Base-by-base conservation (phyloP, 2,113 vertebrate species). In the Aix galericulata region DNA sequence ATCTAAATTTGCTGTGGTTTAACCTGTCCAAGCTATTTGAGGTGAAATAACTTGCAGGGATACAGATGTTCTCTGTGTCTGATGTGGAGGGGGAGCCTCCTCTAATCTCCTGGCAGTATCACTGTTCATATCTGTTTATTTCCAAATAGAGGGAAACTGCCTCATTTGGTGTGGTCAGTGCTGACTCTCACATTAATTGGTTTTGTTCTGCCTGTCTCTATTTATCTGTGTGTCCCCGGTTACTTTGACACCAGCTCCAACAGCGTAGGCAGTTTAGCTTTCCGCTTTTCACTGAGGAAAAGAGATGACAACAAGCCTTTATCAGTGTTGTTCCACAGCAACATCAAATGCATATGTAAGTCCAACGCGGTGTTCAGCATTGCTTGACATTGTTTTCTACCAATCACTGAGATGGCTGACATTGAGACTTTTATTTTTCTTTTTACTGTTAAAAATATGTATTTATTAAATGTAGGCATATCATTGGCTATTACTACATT, bases 201-300 rank as follows among this genome's bases (percentile, higher is more conserved):
- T 60, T 93, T 90, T 86, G 56, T 86, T 95, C 80, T 95, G 86
- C 88, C 40, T 91, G 82, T 92, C 79, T 93, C 48, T 93, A 18
- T 77, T 53, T 79, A 75, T 93, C 88, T 84, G 48, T 40, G 63
- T 73, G 26, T 36, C n/a, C 53, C n/a, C 8, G 26, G 60, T 72
- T 88, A 74, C 62, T 86, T 72, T 95, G 76, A 88, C 86, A 79
- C 44, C 1, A 0, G 26, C 92, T 91, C 60, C 48, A 94, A 56
- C 29, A 75, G 32, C 17, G 8, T 25, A 64, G 68, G 22, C 42
- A 75, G 56, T 69, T 78, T 91, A 72, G 38, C 25, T 78, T 26
- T 86, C 68, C 40, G 69, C 34, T 82, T 75, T 88, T 89, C 44
- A 46, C 52, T 48, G 55, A 89, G 58, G 31, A 82, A 60, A 91